Evolutionary conservation across 92 coral and sea anemone species (phyloP).

Genomic region (Palythoa heliodiscus): DNA sequence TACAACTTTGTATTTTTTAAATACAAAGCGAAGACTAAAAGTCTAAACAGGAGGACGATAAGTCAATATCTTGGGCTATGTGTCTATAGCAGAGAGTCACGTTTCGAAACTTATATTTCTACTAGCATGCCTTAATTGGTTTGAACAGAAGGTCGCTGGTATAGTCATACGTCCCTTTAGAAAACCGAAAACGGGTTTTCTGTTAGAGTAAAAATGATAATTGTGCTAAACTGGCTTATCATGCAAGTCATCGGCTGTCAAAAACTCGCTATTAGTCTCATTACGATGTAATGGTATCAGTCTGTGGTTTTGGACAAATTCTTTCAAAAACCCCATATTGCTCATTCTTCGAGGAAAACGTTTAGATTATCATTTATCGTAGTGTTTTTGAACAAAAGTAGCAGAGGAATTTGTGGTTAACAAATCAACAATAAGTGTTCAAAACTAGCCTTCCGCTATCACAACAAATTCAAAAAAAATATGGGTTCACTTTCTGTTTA

Average conservation of each 20-base stretch:
- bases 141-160: too few species aligned
- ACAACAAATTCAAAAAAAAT: background rate
- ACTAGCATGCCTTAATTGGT: too few species aligned
- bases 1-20: background rate
- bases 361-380: background rate
- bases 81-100: background rate
- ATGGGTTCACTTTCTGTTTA: background rate
- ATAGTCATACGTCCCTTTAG: background rate
- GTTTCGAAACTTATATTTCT: background rate
- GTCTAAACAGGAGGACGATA: slow-evolving; percentile 1
- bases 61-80: slow-evolving; percentile 20
- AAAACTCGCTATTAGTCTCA: background rate
- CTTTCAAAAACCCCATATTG: background rate
- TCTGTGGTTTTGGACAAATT: slow-evolving; percentile 27
- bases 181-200: background rate
- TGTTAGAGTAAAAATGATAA: background rate
- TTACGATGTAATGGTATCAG: background rate
- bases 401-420: background rate
- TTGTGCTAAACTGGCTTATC: slow-evolving; percentile 24
- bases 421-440: background rate
- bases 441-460: slow-evolving; percentile 16
- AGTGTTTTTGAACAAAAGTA: background rate
- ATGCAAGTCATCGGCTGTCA: slow-evolving; percentile 17
- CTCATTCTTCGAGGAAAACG: background rate
- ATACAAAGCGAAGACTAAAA: slow-evolving; percentile 24